Percentiles rank a stretch among this genome's conserved stretches.
Conservation (phyloP, 2,797 vertebrate species). For the Chaunax sp. region DNA sequence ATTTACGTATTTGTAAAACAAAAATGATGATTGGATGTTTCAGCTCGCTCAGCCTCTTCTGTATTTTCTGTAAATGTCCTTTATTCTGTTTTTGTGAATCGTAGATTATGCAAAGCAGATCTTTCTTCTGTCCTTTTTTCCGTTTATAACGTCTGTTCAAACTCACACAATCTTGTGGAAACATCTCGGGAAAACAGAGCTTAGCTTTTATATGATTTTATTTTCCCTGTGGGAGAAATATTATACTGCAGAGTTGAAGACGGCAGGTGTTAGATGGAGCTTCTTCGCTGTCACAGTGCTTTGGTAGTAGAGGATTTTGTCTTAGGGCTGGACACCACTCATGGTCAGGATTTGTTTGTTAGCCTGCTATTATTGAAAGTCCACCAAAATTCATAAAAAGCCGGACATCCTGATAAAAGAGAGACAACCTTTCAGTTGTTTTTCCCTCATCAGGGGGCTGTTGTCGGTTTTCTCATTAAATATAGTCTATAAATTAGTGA, state of each 20-base stretch:
- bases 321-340: slow-evolving; percentile 2
- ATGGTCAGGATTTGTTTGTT: slow-evolving; percentile 6
- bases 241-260: slow-evolving; percentile 24
- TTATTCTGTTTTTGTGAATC: slow-evolving; percentile 16
- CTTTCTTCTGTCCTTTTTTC: slow-evolving; percentile 11
- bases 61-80: slow-evolving; percentile 34
- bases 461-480: too few relatives aligned
- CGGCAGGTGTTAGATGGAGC: slow-evolving; percentile 28
- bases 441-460: background rate
- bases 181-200: slow-evolving; percentile 5
- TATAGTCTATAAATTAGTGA: too few relatives aligned
- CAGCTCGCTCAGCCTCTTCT: background rate
- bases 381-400: background rate
- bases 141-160: background rate
- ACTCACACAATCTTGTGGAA: slow-evolving; percentile 15
- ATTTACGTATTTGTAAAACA: slow-evolving; percentile 60
- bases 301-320: slow-evolving; percentile 11
- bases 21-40: slow-evolving; percentile 28
- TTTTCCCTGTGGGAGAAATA: slow-evolving; percentile 12
- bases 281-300: slow-evolving; percentile 6
- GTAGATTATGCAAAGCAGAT: background rate
- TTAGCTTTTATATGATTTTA: slow-evolving; percentile 31
- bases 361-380: slow-evolving; percentile 1
- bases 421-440: background rate
- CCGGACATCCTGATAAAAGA: background rate